Evolutionary conservation across 2,797 vertebrate species (phyloP).

Genomic region (Liasis olivaceus): DNA sequence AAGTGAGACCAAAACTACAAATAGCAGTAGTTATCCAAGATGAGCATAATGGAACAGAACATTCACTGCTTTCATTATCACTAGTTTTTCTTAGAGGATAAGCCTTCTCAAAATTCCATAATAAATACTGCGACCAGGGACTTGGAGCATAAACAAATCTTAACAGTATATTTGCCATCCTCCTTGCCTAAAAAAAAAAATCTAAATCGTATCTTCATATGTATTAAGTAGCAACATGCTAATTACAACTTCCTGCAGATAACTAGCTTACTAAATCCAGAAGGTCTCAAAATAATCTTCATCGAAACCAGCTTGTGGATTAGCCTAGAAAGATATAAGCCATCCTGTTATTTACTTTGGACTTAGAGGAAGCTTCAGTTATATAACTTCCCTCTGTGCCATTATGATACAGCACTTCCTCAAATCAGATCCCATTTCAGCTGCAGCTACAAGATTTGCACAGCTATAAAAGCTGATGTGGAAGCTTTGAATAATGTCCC

Average conservation of each 20-base stretch:
- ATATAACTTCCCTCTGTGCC: not conserved
- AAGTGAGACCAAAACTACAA: not conserved
- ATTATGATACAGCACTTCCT: not conserved
- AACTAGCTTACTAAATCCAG: constrained; percentile 71
- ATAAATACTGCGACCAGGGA: constrained; percentile 12
- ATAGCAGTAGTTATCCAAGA: fast-evolving
- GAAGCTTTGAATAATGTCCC: not conserved
- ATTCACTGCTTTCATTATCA: constrained; percentile 4
- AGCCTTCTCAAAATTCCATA: not conserved
- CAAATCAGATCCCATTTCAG: not conserved
- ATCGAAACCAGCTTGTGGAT: constrained; percentile 59
- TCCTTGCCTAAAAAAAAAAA: constrained; percentile 65
- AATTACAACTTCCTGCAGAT: constrained; percentile 73
- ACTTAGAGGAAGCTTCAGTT: constrained; percentile 15
- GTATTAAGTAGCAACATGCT: constrained; percentile 68
- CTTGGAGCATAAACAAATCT: constrained; percentile 63
- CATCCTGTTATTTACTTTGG: constrained; percentile 41
- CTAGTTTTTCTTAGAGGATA: constrained; percentile 30
- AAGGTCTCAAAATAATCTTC: constrained; percentile 72
- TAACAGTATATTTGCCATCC: constrained; percentile 66
- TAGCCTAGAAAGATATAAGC: constrained; percentile 50
- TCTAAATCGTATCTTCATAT: constrained; percentile 66
- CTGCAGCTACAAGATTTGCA: not conserved
- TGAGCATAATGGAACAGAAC: not conserved
- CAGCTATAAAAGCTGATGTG: not conserved